A percentile compares a stretch with the other conserved stretches of the same genome.
Conservation (phyloP, 1,140 invertebrate species). For the Leptonema lineaticorne region DNA sequence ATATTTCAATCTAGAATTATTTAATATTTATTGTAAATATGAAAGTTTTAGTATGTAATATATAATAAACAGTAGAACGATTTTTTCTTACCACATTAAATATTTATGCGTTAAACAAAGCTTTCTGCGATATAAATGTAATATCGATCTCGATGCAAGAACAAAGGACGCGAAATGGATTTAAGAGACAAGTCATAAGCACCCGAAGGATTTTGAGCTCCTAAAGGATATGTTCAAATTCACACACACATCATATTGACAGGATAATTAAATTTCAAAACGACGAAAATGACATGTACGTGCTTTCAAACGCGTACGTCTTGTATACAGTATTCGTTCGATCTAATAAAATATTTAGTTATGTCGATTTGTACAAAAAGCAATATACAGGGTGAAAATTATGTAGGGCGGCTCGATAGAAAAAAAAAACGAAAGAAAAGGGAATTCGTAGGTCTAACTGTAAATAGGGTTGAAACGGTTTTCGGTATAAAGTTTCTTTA, state of each 20-base stretch:
- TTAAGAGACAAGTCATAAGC: background rate
- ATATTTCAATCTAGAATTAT: too few species aligned
- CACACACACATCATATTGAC: background rate
- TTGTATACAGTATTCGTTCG: background rate
- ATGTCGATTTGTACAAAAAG: too few species aligned
- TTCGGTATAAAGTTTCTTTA: background rate
- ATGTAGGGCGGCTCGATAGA: too few species aligned
- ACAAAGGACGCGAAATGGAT: constrained; percentile 2
- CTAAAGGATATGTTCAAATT: background rate
- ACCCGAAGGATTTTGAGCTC: background rate
- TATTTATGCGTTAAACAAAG: constrained; percentile 6
- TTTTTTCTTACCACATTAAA: background rate
- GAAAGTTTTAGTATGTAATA: too few species aligned
- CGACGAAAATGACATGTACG: too few species aligned
- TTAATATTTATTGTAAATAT: too few species aligned
- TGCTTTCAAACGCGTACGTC: too few species aligned
- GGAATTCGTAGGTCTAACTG: background rate
- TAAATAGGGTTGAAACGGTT: background rate
- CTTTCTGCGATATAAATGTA: constrained; percentile 8
- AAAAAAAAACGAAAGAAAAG: background rate
- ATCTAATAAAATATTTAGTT: too few species aligned
- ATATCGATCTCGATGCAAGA: background rate
- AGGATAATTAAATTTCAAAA: background rate
- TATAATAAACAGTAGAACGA: too few species aligned
- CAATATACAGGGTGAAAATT: too few species aligned